Evolutionary conservation across 2,113 vertebrate species (phyloP).

Genomic region (Hippocampus zosterae): DNA sequence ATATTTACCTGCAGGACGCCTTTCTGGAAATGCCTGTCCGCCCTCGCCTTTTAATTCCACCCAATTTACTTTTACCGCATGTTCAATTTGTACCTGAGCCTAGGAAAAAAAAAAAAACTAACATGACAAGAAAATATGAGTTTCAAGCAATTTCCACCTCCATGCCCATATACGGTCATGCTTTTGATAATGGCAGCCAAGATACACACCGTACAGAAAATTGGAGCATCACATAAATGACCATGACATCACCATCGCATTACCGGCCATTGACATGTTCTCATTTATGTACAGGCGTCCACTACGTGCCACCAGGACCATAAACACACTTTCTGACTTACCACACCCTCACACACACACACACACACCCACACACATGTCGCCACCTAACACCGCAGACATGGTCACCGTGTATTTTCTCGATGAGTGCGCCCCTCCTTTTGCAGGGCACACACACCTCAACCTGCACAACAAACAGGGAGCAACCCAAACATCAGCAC

Average conservation of each 20-base stretch:
- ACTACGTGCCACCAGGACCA: constrained; percentile 42
- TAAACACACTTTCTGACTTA: constrained; percentile 62
- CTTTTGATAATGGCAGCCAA: neutral
- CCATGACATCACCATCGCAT: constrained; percentile 68
- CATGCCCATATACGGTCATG: neutral
- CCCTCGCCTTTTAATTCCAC: neutral
- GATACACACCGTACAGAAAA: constrained; percentile 19
- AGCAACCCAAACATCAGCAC: constrained; percentile 29
- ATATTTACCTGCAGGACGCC: constrained; percentile 20
- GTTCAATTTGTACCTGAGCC: neutral
- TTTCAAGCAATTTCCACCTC: constrained; percentile 8
- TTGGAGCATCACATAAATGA: constrained; percentile 27
- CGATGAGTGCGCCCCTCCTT: constrained; percentile 27
- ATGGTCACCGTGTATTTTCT: constrained; percentile 41
- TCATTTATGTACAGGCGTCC: constrained; percentile 55
- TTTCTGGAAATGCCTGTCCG: neutral
- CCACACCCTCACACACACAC: constrained; percentile 42
- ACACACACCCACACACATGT: constrained; percentile 26
- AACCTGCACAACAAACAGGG: constrained; percentile 40
- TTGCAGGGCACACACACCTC: constrained; percentile 29
- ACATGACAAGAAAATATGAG: constrained; percentile 16
- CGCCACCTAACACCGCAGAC: constrained; percentile 47
- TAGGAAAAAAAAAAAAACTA: neutral
- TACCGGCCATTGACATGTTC: constrained; percentile 44
- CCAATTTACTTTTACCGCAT: constrained; percentile 8